A percentile compares a stretch with the other conserved stretches of the same genome.
Evolutionary conservation across 2,113 vertebrate species (phyloP).

Genomic region (Echinops telfairi): DNA sequence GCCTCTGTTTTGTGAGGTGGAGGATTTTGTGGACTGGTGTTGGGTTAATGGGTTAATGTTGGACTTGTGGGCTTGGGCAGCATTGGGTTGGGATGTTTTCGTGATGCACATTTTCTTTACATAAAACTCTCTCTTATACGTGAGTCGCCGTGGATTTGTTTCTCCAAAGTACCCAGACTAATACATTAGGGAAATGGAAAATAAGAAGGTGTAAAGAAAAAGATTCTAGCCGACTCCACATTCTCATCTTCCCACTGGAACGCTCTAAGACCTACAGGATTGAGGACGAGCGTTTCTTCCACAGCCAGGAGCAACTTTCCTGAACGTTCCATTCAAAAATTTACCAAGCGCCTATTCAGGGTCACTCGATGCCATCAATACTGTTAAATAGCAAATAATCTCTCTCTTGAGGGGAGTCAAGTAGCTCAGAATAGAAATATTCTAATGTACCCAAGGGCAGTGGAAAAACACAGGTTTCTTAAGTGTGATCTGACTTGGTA

Average conservation of each 20-base stretch:
- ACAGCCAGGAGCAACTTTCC: conserved; percentile 71
- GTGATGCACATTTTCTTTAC: too few relatives aligned
- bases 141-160: too few relatives aligned
- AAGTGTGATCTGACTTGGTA: conserved; percentile 73
- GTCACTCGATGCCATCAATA: conserved; percentile 58
- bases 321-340: conserved; percentile 72
- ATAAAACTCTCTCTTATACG: too few relatives aligned
- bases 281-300: conserved; percentile 31
- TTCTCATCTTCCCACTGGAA: neutral
- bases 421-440: conserved; percentile 69
- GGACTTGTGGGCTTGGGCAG: too few relatives aligned
- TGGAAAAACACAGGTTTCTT: conserved; percentile 84
- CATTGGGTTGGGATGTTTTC: too few relatives aligned
- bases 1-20: too few relatives aligned
- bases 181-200: neutral
- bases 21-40: too few relatives aligned
- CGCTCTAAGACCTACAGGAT: neutral
- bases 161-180: too few relatives aligned
- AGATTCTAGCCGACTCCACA: neutral
- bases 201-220: neutral
- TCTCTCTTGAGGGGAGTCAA: conserved; percentile 54
- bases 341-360: conserved; percentile 74
- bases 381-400: conserved; percentile 61
- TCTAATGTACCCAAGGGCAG: conserved; percentile 64
- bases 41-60: too few relatives aligned